These are phyloP conservation scores for Clinocottus analis DNA, from an alignment of 2,113 vertebrate genomes.

Conservation along the genomic window DNA sequence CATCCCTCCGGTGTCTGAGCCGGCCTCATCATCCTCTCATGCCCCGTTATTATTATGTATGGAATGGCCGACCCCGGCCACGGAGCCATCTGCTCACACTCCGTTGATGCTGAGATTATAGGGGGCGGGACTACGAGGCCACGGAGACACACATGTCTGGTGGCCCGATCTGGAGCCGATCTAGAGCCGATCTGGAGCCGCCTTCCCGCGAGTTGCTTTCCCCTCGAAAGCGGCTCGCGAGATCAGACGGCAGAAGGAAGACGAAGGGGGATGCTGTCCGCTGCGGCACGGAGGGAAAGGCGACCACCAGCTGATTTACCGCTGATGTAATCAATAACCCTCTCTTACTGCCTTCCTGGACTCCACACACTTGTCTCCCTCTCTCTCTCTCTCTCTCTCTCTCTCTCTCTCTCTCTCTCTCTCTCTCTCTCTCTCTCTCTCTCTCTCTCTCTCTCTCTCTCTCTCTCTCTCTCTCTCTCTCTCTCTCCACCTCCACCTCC, in stretches of 20 bases:
- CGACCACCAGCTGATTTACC: conserved; percentile 53
- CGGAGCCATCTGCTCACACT: conserved; percentile 72
- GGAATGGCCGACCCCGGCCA: conserved; percentile 43
- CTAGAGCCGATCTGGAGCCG: conserved; percentile 27
- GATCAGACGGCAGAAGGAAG: conserved; percentile 36
- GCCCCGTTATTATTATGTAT: conserved; percentile 51
- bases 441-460: conserved; percentile 15
- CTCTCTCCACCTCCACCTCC: conserved; percentile 14
- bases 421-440: conserved; percentile 14
- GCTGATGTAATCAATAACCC: conserved; percentile 47
- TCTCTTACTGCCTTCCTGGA: not conserved
- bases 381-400: conserved; percentile 11
- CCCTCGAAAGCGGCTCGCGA: conserved; percentile 4
- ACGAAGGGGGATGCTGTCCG: no score
- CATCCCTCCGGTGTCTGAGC: conserved; percentile 61
- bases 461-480: conserved; percentile 12
- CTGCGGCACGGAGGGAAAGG: no score
- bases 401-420: conserved; percentile 11
- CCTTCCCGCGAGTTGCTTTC: not conserved
- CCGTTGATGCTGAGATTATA: conserved; percentile 63
- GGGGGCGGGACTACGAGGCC: conserved; percentile 58
- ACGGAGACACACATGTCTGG: conserved; percentile 49
- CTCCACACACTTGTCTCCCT: not conserved
- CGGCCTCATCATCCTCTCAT: conserved; percentile 63
- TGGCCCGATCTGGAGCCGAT: conserved; percentile 30